Conservation (phyloP, 2,113 vertebrate species). For the Cervus canadensis region DNA sequence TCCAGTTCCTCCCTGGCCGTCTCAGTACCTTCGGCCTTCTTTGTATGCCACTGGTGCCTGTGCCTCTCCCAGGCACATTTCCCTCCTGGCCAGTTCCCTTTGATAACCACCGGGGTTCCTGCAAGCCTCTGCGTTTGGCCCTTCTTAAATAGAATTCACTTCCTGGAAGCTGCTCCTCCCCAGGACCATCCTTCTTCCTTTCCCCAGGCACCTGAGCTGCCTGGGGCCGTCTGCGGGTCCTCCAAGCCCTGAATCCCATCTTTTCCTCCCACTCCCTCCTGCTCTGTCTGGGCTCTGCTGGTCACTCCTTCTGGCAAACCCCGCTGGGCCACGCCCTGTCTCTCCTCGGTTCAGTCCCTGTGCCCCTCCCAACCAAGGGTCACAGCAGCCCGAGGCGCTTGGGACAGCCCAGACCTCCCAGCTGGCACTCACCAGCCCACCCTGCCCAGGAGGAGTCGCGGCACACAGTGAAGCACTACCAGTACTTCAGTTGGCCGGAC, state of each 20-base stretch:
- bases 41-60: not conserved
- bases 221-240: not conserved
- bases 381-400: not conserved
- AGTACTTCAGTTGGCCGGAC: conserved; percentile 93
- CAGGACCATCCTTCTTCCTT: fast-evolving
- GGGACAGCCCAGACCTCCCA: not conserved
- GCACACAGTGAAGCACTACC: conserved; percentile 88
- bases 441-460: conserved; percentile 79
- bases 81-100: not conserved
- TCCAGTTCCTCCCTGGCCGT: not conserved
- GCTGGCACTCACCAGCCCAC: not conserved
- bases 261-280: not conserved
- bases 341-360: not conserved
- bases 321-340: not conserved
- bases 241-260: not conserved
- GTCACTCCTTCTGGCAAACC: not conserved
- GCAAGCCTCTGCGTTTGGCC: not conserved
- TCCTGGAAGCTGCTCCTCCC: not conserved
- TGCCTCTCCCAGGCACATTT: not conserved
- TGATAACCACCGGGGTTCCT: not conserved
- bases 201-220: not conserved
- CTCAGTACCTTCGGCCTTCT: not conserved
- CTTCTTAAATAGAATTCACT: not conserved
- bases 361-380: not conserved
- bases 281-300: not conserved